phyloP scores from a whole-genome alignment of 2,113 vertebrate genomes.

The Bos indicus region DNA sequence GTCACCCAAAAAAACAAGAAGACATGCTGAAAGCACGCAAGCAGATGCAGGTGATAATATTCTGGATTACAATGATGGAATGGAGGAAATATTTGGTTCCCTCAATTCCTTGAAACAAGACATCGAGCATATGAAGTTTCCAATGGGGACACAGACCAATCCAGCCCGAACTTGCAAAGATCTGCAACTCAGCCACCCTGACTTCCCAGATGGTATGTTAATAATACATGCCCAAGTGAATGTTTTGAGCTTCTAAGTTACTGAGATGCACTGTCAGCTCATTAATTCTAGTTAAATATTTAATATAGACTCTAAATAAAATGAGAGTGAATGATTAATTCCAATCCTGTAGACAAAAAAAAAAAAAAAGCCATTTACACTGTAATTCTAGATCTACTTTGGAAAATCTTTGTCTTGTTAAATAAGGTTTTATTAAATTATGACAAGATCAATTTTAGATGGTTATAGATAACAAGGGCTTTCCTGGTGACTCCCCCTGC shows the following conservation, averaged over 20 bases:
- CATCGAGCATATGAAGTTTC: conserved; percentile 98
- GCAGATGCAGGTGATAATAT: conserved; percentile 86
- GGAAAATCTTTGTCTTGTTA: background rate
- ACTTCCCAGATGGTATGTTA: conserved; percentile 93
- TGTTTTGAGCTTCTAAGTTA: background rate
- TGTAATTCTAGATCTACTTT: background rate
- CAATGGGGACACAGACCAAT: conserved; percentile 95
- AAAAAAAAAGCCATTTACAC: background rate
- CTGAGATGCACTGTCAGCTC: background rate
- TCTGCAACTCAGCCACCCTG: conserved; percentile 96
- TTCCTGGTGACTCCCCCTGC: background rate
- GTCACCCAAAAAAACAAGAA: conserved; percentile 91
- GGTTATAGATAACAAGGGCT: background rate
- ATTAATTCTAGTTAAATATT: background rate
- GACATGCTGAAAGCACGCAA: conserved; percentile 88
- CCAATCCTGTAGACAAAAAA: background rate
- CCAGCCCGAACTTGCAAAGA: conserved; percentile 97
- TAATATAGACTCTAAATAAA: conserved; percentile 33
- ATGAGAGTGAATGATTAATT: background rate
- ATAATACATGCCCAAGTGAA: background rate
- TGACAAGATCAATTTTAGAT: background rate
- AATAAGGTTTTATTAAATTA: conserved; percentile 24
- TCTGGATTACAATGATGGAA: conserved; percentile 93
- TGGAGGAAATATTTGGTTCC: conserved; percentile 97
- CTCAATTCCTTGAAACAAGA: conserved; percentile 96